Evolutionary conservation across 92 coral and sea anemone genomes (phyloP).

Genomic region (Zoanthus sociatus): DNA sequence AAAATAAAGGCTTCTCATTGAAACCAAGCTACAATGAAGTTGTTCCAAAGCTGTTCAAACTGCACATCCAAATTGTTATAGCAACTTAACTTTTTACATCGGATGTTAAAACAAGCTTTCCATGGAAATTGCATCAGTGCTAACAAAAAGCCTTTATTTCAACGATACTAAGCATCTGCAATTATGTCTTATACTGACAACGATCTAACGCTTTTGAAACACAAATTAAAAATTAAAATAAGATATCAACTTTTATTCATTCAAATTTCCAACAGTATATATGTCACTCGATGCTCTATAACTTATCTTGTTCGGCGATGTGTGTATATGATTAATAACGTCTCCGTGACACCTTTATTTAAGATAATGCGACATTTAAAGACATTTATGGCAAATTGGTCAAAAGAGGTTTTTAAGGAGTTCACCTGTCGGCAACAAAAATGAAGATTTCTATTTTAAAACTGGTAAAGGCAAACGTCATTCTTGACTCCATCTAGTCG

Average conservation of each 20-base stretch:
- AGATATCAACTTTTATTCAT: no score
- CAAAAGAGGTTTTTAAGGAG: constrained; percentile 8
- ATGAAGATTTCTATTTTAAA: neutral
- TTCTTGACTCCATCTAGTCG: constrained; percentile 29
- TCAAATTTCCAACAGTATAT: no score
- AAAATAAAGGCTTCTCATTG: no score
- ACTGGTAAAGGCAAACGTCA: constrained; percentile 29
- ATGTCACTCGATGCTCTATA: neutral
- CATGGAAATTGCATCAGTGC: neutral
- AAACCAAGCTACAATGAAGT: no score
- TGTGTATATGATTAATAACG: neutral
- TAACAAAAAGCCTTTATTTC: neutral
- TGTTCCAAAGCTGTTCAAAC: no score
- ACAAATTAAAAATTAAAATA: no score
- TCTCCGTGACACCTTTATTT: constrained; percentile 3
- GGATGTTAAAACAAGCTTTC: neutral
- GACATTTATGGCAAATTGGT: constrained; percentile 28
- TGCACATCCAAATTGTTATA: neutral
- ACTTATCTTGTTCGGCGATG: neutral
- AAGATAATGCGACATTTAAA: constrained; percentile 29
- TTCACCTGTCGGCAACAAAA: constrained; percentile 38
- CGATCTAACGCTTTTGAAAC: neutral
- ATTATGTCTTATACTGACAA: neutral
- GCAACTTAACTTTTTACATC: neutral
- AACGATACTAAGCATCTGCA: neutral